These are phyloP conservation scores for Notiomystis cincta DNA, from an alignment of 2,113 vertebrate genomes.

Conservation along the genomic window DNA sequence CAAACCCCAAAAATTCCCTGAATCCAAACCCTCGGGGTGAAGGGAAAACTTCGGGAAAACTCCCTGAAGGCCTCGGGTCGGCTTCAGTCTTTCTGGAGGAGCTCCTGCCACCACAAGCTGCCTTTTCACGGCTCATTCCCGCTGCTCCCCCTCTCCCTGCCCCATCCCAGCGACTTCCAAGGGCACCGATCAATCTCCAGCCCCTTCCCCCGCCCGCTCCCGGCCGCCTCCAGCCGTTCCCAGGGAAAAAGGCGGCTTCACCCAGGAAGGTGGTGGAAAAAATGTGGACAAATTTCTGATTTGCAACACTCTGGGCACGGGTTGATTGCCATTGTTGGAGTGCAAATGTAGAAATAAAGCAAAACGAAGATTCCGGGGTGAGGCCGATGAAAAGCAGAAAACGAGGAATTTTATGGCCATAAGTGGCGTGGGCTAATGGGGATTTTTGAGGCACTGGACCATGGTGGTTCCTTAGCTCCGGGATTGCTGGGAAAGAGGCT, in stretches of 20 bases:
- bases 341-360: not conserved
- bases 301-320: not conserved
- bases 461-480: not conserved
- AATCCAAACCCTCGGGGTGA: fast-evolving
- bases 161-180: not conserved
- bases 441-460: not conserved
- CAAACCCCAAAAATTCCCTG: not conserved
- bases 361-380: not conserved
- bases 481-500: not conserved
- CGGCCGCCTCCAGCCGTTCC: not conserved
- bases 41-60: fast-evolving
- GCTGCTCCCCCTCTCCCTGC: not conserved
- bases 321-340: not conserved
- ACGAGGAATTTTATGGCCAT: not conserved
- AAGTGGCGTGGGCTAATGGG: not conserved
- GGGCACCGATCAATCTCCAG: not conserved
- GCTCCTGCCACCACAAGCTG: not conserved
- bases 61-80: no score
- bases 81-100: fast-evolving
- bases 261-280: not conserved
- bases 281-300: constrained; percentile 3
- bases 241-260: not conserved
- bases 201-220: not conserved
- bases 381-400: not conserved
- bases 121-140: not conserved